phyloP scores from a whole-genome alignment of 1,140 invertebrate species.

The Pentalonia nigronervosa region DNA sequence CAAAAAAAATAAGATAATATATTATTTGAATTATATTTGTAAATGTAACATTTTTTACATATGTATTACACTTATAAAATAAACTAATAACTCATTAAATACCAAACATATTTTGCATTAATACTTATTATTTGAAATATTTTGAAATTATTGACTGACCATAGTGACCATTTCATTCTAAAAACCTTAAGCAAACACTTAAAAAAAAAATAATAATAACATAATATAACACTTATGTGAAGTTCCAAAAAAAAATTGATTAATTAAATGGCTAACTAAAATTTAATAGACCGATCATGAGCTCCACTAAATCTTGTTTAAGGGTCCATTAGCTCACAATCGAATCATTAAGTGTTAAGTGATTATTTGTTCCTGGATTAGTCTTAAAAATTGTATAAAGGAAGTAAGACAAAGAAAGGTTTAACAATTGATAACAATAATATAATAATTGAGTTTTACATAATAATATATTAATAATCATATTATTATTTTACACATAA shows the following conservation, averaged over 20 bases:
- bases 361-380: too few species aligned
- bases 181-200: neutral
- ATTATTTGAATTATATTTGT: too few species aligned
- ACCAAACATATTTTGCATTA: neutral
- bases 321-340: too few species aligned
- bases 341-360: too few species aligned
- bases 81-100: neutral
- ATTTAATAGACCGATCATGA: too few species aligned
- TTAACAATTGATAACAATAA: neutral
- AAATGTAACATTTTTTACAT: too few species aligned
- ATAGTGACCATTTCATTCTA: neutral
- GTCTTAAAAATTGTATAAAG: neutral
- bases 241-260: too few species aligned
- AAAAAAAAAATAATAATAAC: neutral
- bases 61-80: too few species aligned
- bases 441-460: neutral
- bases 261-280: too few species aligned
- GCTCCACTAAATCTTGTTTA: too few species aligned
- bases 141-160: neutral
- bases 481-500: constrained; percentile 55
- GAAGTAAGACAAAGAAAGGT: neutral
- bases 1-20: too few species aligned
- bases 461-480: neutral
- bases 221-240: neutral
- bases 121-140: neutral